Evolutionary conservation across 2,113 vertebrate species (phyloP).

Genomic region (Trogon surrucura): DNA sequence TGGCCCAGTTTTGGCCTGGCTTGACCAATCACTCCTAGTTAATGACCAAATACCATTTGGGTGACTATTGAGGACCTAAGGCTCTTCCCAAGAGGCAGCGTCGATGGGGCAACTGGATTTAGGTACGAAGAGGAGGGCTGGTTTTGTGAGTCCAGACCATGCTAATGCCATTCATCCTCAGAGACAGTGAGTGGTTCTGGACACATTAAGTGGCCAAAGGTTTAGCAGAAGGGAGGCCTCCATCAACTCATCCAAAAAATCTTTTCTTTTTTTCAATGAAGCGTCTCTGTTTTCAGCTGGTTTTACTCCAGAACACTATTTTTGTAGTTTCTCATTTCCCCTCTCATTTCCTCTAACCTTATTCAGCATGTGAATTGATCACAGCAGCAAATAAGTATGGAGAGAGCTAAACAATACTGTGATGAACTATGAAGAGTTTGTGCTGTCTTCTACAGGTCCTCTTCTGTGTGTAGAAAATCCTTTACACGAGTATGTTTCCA

Average conservation of each 20-base stretch:
- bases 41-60: neutral
- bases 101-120: neutral
- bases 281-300: neutral
- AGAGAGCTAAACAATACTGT: neutral
- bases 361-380: neutral
- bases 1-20: neutral
- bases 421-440: fast-evolving
- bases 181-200: neutral
- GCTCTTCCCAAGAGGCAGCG: neutral
- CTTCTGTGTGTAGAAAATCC: neutral
- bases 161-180: neutral
- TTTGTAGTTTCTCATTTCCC: neutral
- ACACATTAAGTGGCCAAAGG: neutral
- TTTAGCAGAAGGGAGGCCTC: neutral
- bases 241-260: neutral
- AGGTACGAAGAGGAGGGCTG: neutral
- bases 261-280: neutral
- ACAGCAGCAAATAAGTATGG: neutral
- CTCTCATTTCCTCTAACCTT: neutral
- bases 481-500: neutral
- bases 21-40: neutral
- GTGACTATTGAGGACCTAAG: neutral
- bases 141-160: neutral
- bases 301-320: neutral
- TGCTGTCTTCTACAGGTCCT: neutral